Conservation (phyloP, 2,888 invertebrate genomes). For the Busseola fusca region DNA sequence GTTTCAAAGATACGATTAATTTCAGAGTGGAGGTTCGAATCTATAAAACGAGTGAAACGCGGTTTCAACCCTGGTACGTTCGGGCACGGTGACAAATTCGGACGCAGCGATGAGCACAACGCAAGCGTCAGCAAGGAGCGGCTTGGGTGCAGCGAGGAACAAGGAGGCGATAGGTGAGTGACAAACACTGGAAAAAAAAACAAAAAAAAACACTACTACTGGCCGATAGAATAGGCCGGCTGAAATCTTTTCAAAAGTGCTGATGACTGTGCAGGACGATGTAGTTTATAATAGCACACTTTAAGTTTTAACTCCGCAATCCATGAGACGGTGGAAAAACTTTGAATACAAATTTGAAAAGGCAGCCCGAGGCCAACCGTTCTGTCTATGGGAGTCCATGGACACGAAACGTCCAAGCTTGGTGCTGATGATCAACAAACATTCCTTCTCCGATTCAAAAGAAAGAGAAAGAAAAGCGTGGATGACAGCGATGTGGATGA, state of each 20-base stretch:
- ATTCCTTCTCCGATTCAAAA: neutral
- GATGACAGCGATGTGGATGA: too few relatives aligned
- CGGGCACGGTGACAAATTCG: slow-evolving; percentile 61
- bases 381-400: neutral
- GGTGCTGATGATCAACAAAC: neutral
- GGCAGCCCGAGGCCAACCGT: too few relatives aligned
- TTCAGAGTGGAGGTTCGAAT: slow-evolving; percentile 54
- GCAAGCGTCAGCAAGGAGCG: slow-evolving; percentile 70
- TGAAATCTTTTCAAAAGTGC: too few relatives aligned
- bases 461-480: too few relatives aligned
- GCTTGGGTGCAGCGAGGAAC: slow-evolving; percentile 64
- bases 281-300: neutral
- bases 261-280: neutral
- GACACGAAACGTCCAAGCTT: neutral
- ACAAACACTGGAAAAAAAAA: neutral
- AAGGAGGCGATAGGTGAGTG: slow-evolving; percentile 48
- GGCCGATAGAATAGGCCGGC: neutral
- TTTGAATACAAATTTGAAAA: neutral
- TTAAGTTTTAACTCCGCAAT: too few relatives aligned
- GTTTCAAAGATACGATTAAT: neutral
- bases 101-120: slow-evolving; percentile 71
- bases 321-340: neutral
- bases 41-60: slow-evolving; percentile 67
- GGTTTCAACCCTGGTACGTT: slow-evolving; percentile 69
- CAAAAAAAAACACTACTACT: too few relatives aligned